A percentile compares a stretch with the other conserved stretches of the same genome.
These are phyloP conservation scores for Daphoenositta chrysoptera DNA, from an alignment of 2,113 vertebrate genomes.

Conservation along the genomic window DNA sequence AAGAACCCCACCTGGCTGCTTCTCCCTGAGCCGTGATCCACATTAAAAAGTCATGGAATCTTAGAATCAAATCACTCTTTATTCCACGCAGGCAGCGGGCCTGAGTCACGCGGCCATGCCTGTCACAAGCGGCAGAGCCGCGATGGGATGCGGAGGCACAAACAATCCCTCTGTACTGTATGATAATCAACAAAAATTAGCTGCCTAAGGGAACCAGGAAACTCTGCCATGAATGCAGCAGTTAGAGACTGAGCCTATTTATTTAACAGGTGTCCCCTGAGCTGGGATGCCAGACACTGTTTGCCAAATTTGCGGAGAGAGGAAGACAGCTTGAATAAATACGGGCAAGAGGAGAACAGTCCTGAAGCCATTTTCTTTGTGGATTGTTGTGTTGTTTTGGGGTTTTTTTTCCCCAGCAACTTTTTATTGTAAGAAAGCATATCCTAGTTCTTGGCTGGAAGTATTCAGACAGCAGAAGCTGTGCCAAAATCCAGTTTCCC, in stretches of 20 bases:
- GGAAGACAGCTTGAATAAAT: constrained; percentile 50
- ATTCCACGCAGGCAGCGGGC: neutral
- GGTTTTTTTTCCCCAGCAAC: neutral
- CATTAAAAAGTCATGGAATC: neutral
- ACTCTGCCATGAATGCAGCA: constrained; percentile 47
- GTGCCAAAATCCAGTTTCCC: neutral
- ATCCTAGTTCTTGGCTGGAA: neutral
- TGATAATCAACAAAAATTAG: constrained; percentile 51
- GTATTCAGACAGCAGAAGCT: neutral
- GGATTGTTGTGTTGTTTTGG: neutral
- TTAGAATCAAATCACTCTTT: neutral
- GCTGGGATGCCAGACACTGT: constrained; percentile 35
- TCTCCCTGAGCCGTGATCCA: neutral
- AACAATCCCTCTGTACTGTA: constrained; percentile 45
- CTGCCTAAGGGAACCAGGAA: constrained; percentile 48
- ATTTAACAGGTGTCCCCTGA: constrained; percentile 61
- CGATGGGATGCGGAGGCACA: neutral
- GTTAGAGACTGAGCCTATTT: constrained; percentile 56
- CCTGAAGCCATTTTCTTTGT: constrained; percentile 20
- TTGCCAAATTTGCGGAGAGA: constrained; percentile 38
- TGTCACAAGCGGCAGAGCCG: neutral
- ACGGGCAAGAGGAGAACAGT: neutral
- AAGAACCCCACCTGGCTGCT: neutral
- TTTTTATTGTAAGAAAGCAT: neutral
- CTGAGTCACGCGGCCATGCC: neutral